Conservation (phyloP, 2,113 vertebrate species). For the Epinephelus moara region DNA sequence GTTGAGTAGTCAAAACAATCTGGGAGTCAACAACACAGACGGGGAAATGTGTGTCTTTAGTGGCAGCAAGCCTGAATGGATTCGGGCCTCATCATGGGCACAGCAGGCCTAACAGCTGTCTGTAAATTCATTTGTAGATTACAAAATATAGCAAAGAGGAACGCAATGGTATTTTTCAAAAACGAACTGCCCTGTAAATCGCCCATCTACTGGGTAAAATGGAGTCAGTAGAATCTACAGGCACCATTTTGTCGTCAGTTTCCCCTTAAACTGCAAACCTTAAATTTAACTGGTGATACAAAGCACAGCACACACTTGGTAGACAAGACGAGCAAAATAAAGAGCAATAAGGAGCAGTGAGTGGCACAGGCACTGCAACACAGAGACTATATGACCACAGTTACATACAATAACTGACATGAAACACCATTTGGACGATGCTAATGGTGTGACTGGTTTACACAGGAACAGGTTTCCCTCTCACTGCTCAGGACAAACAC, state of each 20-base stretch:
- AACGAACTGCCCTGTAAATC: neutral
- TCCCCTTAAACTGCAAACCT: conserved; percentile 10
- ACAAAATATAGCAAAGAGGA: conserved; percentile 12
- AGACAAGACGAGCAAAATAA: conserved; percentile 53
- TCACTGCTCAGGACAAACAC: conserved; percentile 51
- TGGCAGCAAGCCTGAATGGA: conserved; percentile 47
- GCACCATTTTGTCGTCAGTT: conserved; percentile 64
- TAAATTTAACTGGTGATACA: conserved; percentile 20
- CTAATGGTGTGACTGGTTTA: conserved; percentile 59
- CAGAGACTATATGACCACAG: conserved; percentile 55
- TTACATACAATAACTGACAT: conserved; percentile 44
- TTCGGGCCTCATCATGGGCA: conserved; percentile 47
- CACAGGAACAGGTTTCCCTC: conserved; percentile 39
- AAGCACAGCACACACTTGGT: conserved; percentile 51
- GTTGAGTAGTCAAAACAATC: conserved; percentile 99
- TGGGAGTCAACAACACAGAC: conserved; percentile 97
- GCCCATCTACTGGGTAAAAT: conserved; percentile 17
- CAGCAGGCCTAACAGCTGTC: conserved; percentile 30
- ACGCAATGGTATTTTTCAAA: neutral
- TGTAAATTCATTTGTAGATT: conserved; percentile 12
- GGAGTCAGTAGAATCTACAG: conserved; percentile 33
- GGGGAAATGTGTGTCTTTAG: conserved; percentile 88
- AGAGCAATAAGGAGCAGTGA: conserved; percentile 58
- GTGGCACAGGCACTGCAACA: conserved; percentile 62
- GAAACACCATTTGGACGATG: conserved; percentile 62